These are phyloP conservation scores for Sorex fumeus DNA, from an alignment of 2,113 vertebrate genomes.

Conservation along the genomic window DNA sequence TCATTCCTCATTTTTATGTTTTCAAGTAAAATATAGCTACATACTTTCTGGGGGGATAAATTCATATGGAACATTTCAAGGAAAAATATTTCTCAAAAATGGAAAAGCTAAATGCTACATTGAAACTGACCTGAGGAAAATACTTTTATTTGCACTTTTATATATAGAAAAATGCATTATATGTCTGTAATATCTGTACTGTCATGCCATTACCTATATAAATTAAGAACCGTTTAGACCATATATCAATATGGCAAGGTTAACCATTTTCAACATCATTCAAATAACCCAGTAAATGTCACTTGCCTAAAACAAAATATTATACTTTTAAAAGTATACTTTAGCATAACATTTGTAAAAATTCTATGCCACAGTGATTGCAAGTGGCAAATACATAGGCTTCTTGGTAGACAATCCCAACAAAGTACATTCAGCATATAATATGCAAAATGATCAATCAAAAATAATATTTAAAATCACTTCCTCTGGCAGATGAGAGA, in stretches of 20 bases:
- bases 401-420: not conserved
- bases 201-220: not conserved
- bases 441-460: not conserved
- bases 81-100: conserved; percentile 38
- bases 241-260: not conserved
- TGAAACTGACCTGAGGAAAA: conserved; percentile 20
- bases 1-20: conserved; percentile 26
- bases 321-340: conserved; percentile 15
- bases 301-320: conserved; percentile 37
- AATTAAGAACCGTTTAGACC: conserved; percentile 12
- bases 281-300: not conserved
- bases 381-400: not conserved
- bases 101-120: not conserved
- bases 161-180: conserved; percentile 18
- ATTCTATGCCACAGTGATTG: not conserved
- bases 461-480: conserved; percentile 39
- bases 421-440: not conserved
- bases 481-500: conserved; percentile 3
- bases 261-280: conserved; percentile 36
- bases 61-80: conserved; percentile 36
- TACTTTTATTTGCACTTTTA: not conserved
- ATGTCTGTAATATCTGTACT: not conserved
- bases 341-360: conserved; percentile 13
- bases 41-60: conserved; percentile 5
- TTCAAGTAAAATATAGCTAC: conserved; percentile 33